These are phyloP conservation scores for Limanda limanda DNA, from an alignment of 2,113 vertebrate genomes.

Conservation along the genomic window DNA sequence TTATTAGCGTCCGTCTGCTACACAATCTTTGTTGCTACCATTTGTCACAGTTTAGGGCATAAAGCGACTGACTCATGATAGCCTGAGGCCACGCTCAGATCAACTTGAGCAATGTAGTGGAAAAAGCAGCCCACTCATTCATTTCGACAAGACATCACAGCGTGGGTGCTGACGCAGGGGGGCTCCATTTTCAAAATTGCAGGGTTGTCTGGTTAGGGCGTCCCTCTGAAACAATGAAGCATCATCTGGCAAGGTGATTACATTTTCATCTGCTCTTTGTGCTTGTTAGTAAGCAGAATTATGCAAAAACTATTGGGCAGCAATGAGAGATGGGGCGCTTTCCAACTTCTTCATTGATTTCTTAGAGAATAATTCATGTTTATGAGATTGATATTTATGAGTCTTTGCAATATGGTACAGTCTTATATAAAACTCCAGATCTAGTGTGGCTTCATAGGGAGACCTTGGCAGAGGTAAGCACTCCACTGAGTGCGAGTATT, in stretches of 20 bases:
- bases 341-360: no score
- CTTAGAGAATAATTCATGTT: no score
- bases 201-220: not conserved
- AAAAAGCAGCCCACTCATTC: not conserved
- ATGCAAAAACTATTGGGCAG: no score
- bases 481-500: no score
- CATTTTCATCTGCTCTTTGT: no score
- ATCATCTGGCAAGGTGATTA: not conserved
- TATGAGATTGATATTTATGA: no score
- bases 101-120: not conserved
- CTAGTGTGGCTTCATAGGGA: no score
- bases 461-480: no score
- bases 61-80: not conserved
- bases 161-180: not conserved
- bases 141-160: not conserved
- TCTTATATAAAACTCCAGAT: no score
- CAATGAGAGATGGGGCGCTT: no score
- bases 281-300: no score
- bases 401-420: no score
- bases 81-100: not conserved
- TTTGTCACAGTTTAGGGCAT: not conserved
- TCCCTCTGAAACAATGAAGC: not conserved
- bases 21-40: not conserved
- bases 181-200: not conserved
- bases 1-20: constrained; percentile 11